A percentile compares a stretch with the other conserved stretches of the same genome.
Conservation (phyloP, 2,888 invertebrate species). For the Mayetiola destructor region DNA sequence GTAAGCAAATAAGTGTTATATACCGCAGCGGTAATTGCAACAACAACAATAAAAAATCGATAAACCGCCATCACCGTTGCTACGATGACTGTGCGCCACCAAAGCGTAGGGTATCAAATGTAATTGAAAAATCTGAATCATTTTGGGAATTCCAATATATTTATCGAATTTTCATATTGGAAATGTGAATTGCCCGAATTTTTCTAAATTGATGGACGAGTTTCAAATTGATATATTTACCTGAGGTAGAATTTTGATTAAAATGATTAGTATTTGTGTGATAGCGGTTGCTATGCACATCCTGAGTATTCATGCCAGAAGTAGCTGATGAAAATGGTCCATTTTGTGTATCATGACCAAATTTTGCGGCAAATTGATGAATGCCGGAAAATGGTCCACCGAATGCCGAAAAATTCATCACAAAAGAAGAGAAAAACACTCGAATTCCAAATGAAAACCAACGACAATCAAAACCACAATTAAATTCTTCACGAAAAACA, state of each 20-base stretch:
- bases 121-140: not conserved
- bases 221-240: constrained; percentile 22
- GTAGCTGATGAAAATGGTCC: constrained; percentile 33
- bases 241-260: constrained; percentile 34
- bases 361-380: constrained; percentile 63
- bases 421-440: constrained; percentile 17
- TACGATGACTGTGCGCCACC: constrained; percentile 7
- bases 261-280: constrained; percentile 37
- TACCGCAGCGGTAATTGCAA: not conserved
- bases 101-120: not conserved
- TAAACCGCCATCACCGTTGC: constrained; percentile 11
- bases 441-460: not conserved
- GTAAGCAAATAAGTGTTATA: not conserved
- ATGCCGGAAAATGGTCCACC: constrained; percentile 64
- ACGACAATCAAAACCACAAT: not conserved
- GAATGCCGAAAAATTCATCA: constrained; percentile 37
- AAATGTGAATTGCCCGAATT: not conserved
- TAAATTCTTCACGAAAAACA: not conserved
- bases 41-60: constrained; percentile 11
- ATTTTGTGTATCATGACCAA: constrained; percentile 32
- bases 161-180: not conserved
- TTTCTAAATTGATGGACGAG: not conserved
- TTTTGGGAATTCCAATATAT: not conserved
- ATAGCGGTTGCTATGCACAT: constrained; percentile 35
- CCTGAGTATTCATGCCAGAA: constrained; percentile 22